phyloP scores from a whole-genome alignment of 2,888 invertebrate species.

The Macrophya annulata region DNA sequence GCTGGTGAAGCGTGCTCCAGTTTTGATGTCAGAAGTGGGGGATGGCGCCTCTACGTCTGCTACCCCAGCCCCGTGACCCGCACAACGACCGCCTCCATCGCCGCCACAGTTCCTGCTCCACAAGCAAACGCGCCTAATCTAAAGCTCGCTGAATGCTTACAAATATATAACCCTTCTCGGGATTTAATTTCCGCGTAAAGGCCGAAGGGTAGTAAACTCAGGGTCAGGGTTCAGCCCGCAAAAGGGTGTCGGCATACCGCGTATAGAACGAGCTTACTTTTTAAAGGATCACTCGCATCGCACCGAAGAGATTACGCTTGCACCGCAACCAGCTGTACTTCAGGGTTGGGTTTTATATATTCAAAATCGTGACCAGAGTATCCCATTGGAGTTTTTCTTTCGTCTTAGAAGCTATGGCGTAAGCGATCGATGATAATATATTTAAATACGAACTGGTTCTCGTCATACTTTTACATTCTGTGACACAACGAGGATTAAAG shows the following conservation, averaged over 20 bases:
- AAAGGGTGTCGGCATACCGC: constrained; percentile 40
- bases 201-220: constrained; percentile 35
- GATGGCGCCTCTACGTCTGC: constrained; percentile 73
- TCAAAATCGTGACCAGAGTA: constrained; percentile 10
- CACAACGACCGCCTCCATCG: constrained; percentile 4
- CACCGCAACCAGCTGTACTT: neutral
- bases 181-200: constrained; percentile 45
- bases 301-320: constrained; percentile 12
- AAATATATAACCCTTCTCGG: constrained; percentile 32
- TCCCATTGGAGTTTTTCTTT: neutral
- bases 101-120: constrained; percentile 44
- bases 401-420: neutral
- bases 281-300: constrained; percentile 33
- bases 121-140: constrained; percentile 49
- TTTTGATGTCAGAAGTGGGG: constrained; percentile 51
- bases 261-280: constrained; percentile 8
- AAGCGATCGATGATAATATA: neutral
- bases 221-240: constrained; percentile 43
- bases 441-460: neutral
- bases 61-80: constrained; percentile 66
- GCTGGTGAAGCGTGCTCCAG: constrained; percentile 45
- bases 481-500: neutral
- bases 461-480: constrained; percentile 5
- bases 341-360: neutral
- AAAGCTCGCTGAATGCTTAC: constrained; percentile 26